phyloP scores from a whole-genome alignment of 2,797 vertebrate genomes.

The Sphaeramia orbicularis region DNA sequence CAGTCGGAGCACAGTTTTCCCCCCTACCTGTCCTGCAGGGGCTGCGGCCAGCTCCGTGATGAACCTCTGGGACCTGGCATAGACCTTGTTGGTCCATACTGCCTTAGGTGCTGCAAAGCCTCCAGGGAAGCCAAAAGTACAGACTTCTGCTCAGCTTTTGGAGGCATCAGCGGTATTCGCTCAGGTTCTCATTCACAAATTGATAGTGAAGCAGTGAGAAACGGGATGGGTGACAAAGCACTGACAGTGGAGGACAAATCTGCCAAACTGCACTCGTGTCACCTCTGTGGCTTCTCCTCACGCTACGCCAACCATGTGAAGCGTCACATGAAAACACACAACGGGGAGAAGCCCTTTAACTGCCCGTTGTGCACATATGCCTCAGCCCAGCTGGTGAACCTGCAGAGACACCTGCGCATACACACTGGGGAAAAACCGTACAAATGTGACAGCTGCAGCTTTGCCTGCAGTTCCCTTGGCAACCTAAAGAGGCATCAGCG shows the following conservation, averaged over 20 bases:
- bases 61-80: constrained; percentile 87
- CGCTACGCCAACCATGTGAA: constrained; percentile 98
- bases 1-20: constrained; percentile 80
- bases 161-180: constrained; percentile 64
- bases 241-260: constrained; percentile 67
- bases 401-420: constrained; percentile 95
- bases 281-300: constrained; percentile 95
- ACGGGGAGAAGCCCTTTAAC: constrained; percentile 96
- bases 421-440: constrained; percentile 98
- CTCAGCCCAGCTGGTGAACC: constrained; percentile 96
- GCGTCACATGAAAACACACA: constrained; percentile 99
- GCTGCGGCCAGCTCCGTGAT: constrained; percentile 88
- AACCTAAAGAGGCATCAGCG: constrained; percentile 97
- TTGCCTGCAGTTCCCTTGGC: constrained; percentile 97
- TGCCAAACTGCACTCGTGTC: constrained; percentile 91
- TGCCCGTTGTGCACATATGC: constrained; percentile 96
- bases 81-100: constrained; percentile 85
- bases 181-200: constrained; percentile 48
- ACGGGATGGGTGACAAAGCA: constrained; percentile 51
- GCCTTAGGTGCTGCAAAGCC: constrained; percentile 84
- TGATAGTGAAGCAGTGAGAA: constrained; percentile 47
- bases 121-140: constrained; percentile 68
- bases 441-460: constrained; percentile 92
- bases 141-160: constrained; percentile 76
- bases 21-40: constrained; percentile 86